These are phyloP conservation scores for Petaurus breviceps DNA, from an alignment of 2,113 vertebrate species.

Conservation along the genomic window DNA sequence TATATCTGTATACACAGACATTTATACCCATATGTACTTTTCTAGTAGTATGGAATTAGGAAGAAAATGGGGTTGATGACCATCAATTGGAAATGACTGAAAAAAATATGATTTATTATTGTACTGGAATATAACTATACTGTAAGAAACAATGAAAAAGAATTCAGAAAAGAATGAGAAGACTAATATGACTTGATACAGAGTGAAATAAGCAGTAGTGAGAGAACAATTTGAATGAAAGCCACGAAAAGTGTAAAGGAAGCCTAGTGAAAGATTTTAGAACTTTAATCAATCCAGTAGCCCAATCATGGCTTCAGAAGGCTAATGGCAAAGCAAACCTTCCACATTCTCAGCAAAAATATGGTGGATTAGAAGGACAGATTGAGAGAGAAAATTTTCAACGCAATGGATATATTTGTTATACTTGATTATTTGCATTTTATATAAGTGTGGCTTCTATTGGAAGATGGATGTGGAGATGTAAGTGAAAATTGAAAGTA, in stretches of 20 bases:
- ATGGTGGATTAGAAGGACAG: neutral
- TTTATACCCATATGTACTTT: too few species aligned
- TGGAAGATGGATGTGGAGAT: neutral
- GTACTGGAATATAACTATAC: too few species aligned
- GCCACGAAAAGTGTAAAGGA: neutral
- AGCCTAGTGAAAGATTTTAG: neutral
- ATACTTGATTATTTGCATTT: neutral
- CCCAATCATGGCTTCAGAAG: neutral
- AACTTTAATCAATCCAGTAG: neutral
- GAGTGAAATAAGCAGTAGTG: neutral
- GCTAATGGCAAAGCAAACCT: neutral
- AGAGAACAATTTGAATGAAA: neutral
- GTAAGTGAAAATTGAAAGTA: neutral
- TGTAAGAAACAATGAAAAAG: neutral
- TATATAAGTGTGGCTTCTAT: neutral
- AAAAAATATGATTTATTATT: too few species aligned
- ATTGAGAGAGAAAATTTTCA: neutral
- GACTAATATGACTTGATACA: neutral
- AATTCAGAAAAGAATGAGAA: neutral
- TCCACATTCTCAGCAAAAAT: neutral
- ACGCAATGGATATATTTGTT: neutral
- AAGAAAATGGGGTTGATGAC: too few species aligned
- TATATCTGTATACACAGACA: too few species aligned
- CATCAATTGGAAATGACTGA: too few species aligned
- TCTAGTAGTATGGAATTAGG: too few species aligned